Base-by-base conservation (phyloP, 2,888 invertebrate species). In the Vesta saturnalis region DNA sequence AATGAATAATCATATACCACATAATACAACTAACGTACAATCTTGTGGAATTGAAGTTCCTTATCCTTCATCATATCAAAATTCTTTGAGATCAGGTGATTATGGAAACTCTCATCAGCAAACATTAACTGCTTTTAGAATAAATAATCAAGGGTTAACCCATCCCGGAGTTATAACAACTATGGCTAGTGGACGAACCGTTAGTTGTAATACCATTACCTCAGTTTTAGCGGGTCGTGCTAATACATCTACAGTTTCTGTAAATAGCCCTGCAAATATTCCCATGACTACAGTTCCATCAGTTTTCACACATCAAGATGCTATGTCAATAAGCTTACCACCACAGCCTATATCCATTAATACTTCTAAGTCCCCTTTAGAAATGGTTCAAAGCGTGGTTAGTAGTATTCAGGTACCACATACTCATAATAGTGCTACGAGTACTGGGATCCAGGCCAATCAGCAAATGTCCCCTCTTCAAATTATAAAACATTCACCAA, bases 181-280 rank as follows among this genome's bases (percentile, higher is more conserved):
- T 0, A 89, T 89, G 88, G 92, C 92, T 0, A 91, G 92, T 78
- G 90, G 92, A 6, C 90, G 92, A 79, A 93, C 93, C 0, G 90
- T 90, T 1, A 92, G 92, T 35, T 89, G 93, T 73, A 94, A 94
- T 79, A 94, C 94, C 0, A 92, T 94, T 16, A 94, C 94, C 0
- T 93, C 91, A 0, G 93, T 94, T 1, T 82, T 92, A 69, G 93
- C 93, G 1, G 93, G 93, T 1, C 87, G 90, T 80, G 89, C 93
- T 0, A 91, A 91, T 75, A 93, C 93, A 0, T 90, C 91, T 0
- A 92, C 93, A 0, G 92, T 93, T 0, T 91, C 93, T 0, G 89
- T 92, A 21, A 92, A 91, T 74, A 89, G 89, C 22, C 70, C 67
- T n/a, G 60, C 46, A 77, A 62, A 87, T 80, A 77, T 83, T 56